Percentiles rank a stretch among this genome's conserved stretches.
Conservation (phyloP, 2,113 vertebrate genomes). For the Mirza zaza region DNA sequence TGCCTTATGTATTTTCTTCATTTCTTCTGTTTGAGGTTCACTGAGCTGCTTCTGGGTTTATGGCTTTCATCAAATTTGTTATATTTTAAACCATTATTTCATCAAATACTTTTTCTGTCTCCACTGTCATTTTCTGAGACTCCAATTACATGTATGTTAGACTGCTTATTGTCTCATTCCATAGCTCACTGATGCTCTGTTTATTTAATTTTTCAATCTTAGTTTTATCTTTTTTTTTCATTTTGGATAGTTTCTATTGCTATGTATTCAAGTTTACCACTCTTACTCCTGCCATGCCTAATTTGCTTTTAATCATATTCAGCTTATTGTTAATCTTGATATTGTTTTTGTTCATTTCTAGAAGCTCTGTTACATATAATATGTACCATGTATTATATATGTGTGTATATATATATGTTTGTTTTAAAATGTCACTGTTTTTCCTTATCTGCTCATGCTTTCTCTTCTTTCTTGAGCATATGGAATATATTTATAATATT, state of each 20-base stretch:
- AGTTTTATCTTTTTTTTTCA: background rate
- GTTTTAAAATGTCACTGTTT: background rate
- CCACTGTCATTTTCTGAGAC: background rate
- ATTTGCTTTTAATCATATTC: background rate
- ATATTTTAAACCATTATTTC: constrained; percentile 7
- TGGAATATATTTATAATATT: background rate
- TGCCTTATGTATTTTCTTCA: background rate
- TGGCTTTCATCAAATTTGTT: constrained; percentile 23
- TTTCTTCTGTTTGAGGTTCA: background rate
- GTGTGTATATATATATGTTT: background rate
- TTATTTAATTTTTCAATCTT: background rate
- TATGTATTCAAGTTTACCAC: background rate
- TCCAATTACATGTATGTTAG: background rate
- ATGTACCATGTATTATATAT: background rate
- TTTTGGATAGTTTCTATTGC: background rate
- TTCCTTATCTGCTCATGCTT: background rate
- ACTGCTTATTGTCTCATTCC: background rate
- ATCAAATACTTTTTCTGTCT: background rate
- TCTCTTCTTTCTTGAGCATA: background rate
- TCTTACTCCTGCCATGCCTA: background rate
- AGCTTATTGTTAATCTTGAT: background rate
- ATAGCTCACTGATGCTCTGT: background rate
- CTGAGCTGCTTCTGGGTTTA: background rate
- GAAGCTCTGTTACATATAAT: background rate
- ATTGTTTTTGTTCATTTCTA: background rate